A percentile compares a stretch with the other conserved stretches of the same genome.
phyloP scores from a whole-genome alignment of 2,797 vertebrate species.

The Lacerta bilineata region DNA sequence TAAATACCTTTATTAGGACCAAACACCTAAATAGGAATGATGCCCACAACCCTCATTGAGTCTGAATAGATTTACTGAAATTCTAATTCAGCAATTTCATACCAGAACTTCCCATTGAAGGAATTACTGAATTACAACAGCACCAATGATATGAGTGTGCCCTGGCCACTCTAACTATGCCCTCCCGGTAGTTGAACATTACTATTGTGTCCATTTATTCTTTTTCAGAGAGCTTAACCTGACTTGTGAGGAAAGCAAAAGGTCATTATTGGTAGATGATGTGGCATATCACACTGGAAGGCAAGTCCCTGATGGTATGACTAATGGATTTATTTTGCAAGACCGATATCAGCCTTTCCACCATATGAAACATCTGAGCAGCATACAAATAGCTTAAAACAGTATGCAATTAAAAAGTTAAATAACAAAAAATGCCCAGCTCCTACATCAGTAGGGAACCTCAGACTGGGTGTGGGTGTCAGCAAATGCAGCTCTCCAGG shows the following conservation, averaged over 20 bases:
- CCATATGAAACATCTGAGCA: background rate
- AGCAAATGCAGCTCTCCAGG: too few species aligned
- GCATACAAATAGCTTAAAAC: background rate
- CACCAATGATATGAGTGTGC: too few species aligned
- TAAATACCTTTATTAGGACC: background rate
- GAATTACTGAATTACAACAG: too few species aligned
- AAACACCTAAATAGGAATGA: background rate
- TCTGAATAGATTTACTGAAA: background rate
- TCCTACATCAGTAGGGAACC: too few species aligned
- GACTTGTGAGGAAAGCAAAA: background rate
- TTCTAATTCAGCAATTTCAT: too few species aligned
- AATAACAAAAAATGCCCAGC: background rate
- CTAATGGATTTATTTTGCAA: background rate
- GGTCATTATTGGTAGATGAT: background rate
- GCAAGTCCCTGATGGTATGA: background rate
- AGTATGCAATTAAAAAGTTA: background rate
- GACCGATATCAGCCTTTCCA: background rate
- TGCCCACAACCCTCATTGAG: too few species aligned
- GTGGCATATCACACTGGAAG: background rate
- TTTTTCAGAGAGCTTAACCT: background rate
- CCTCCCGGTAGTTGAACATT: too few species aligned
- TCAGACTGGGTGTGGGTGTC: too few species aligned
- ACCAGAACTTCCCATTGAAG: too few species aligned
- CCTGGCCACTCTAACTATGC: too few species aligned
- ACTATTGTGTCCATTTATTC: too few species aligned